These are phyloP conservation scores for Buphagus erythrorhynchus DNA, from an alignment of 2,797 vertebrate species.

Conservation along the genomic window DNA sequence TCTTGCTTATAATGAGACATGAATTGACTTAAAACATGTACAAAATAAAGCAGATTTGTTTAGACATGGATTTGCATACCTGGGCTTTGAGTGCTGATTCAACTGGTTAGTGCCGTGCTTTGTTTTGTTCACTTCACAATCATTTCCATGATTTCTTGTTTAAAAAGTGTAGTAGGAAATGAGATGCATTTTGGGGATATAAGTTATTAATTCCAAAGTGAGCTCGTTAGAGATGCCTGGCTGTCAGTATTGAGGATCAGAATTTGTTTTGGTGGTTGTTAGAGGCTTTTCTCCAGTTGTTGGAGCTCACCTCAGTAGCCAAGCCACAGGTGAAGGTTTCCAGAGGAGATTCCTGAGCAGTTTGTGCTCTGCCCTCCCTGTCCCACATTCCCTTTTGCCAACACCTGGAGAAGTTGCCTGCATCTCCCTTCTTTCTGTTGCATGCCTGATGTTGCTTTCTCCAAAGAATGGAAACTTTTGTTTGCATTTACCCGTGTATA, in stretches of 20 bases:
- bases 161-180: background rate
- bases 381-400: background rate
- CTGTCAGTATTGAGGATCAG: background rate
- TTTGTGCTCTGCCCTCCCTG: background rate
- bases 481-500: background rate
- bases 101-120: background rate
- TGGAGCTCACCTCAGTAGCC: background rate
- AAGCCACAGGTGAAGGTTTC: background rate
- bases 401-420: background rate
- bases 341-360: background rate
- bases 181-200: background rate
- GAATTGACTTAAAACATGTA: background rate
- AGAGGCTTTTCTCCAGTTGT: background rate
- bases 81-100: background rate
- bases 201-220: background rate
- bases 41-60: background rate
- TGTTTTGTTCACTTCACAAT: background rate
- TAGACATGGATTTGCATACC: background rate
- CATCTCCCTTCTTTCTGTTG: background rate
- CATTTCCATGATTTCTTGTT: background rate
- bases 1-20: fast-evolving
- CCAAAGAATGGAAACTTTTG: background rate
- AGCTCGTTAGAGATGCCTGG: background rate
- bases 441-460: background rate
- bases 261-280: background rate